These are phyloP conservation scores for Spodoptera exigua DNA, from an alignment of 2,888 invertebrate genomes.

Conservation along the genomic window DNA sequence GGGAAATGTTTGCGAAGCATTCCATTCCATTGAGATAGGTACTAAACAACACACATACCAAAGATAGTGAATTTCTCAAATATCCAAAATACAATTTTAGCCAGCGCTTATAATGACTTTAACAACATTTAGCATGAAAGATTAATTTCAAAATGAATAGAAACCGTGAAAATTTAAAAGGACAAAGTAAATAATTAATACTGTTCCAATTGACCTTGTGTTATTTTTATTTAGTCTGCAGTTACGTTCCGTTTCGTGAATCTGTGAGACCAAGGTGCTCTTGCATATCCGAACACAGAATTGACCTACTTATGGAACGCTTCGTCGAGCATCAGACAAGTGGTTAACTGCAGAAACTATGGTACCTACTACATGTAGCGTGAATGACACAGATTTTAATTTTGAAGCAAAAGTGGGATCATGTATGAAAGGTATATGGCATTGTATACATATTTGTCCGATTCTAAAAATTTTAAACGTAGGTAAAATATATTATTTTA, in stretches of 20 bases:
- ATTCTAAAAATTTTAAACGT: too few relatives aligned
- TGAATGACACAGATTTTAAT: conserved; percentile 1
- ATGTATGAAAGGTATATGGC: too few relatives aligned
- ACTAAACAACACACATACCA: conserved; percentile 47
- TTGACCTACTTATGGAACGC: conserved; percentile 37
- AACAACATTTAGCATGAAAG: background rate
- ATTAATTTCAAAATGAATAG: conserved; percentile 6
- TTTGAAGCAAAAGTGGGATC: too few relatives aligned
- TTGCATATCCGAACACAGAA: conserved; percentile 22
- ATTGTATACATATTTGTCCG: too few relatives aligned
- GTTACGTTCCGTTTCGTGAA: conserved; percentile 6
- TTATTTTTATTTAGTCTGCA: conserved; percentile 21
- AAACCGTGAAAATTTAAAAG: conserved; percentile 30
- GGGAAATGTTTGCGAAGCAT: conserved; percentile 32
- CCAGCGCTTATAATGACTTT: background rate
- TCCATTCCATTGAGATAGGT: conserved; percentile 20
- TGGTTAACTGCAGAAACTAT: conserved; percentile 14
- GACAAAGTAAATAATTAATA: conserved; percentile 8
- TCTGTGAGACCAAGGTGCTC: conserved; percentile 16
- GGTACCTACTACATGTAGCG: conserved; percentile 2
- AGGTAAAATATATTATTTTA: too few relatives aligned
- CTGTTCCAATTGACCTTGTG: conserved; percentile 30
- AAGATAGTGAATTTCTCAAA: conserved; percentile 43
- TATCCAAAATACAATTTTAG: conserved; percentile 2
- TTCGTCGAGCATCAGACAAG: conserved; percentile 27